A percentile compares a stretch with the other conserved stretches of the same genome.
Conservation (phyloP, 1,140 invertebrate genomes). For the Trichogramma pretiosum region DNA sequence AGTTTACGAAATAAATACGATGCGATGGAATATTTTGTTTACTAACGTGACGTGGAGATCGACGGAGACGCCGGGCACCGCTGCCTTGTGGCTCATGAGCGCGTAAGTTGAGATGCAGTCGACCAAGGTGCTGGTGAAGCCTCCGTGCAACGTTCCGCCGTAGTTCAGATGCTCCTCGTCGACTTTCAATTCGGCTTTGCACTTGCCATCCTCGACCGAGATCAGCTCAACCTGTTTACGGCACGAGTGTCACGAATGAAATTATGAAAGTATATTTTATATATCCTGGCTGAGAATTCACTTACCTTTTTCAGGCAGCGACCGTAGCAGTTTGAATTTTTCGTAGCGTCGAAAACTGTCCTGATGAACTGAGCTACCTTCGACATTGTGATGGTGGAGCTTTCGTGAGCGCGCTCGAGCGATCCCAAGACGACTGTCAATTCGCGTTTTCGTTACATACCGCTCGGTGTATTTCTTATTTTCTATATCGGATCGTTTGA, state of each 20-base stretch:
- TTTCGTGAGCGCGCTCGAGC: no score
- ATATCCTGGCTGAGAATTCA: slow-evolving; percentile 3
- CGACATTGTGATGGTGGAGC: slow-evolving; percentile 14
- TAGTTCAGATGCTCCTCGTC: slow-evolving; percentile 67
- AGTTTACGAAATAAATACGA: no score
- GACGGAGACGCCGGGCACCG: slow-evolving; percentile 62
- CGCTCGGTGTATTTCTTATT: no score
- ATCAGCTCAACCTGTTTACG: no score
- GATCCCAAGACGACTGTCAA: no score
- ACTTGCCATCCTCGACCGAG: slow-evolving; percentile 57
- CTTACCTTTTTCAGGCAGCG: slow-evolving; percentile 45
- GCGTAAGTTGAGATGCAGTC: slow-evolving; percentile 78
- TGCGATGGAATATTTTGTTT: not conserved
- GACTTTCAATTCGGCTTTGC: slow-evolving; percentile 69
- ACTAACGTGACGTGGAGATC: slow-evolving; percentile 63
- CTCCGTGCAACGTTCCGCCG: slow-evolving; percentile 72
- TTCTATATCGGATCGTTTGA: no score
- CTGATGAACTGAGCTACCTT: slow-evolving; percentile 34
- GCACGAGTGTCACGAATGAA: no score
- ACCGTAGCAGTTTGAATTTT: slow-evolving; percentile 37
- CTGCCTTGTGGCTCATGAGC: slow-evolving; percentile 55
- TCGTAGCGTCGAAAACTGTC: slow-evolving; percentile 26
- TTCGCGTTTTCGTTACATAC: no score
- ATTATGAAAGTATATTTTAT: no score
- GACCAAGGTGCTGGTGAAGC: slow-evolving; percentile 70